Evolutionary conservation across 2,113 vertebrate species (phyloP).

Genomic region (Nesogale talazaci): DNA sequence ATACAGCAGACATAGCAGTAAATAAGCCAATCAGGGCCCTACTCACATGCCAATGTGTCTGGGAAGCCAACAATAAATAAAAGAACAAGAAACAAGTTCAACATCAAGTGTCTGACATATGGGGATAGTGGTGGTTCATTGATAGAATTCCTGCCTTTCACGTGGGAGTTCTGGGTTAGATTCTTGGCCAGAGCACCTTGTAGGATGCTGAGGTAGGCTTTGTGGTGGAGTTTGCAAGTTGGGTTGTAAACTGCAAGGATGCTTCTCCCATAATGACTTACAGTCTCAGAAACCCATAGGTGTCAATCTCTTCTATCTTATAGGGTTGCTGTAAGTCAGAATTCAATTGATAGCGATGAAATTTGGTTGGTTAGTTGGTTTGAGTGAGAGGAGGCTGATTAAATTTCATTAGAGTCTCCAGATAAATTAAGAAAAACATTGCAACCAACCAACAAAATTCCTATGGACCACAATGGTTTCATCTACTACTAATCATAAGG

Average conservation of each 20-base stretch:
- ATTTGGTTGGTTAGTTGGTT: no score
- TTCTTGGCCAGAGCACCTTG: not conserved
- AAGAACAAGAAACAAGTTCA: not conserved
- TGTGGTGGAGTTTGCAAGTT: not conserved
- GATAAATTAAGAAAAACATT: not conserved
- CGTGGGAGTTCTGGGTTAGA: not conserved
- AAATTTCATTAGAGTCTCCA: not conserved
- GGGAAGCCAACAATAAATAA: fast-evolving
- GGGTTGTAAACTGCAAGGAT: no score
- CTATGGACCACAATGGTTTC: not conserved
- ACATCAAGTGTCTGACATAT: no score
- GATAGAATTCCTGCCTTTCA: not conserved
- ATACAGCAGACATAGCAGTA: not conserved
- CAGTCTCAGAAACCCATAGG: no score
- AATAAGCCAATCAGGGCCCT: not conserved
- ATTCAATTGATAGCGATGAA: no score
- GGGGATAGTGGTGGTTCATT: not conserved
- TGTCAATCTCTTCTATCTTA: no score
- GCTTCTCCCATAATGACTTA: no score
- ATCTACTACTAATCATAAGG: not conserved
- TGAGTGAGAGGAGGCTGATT: not conserved
- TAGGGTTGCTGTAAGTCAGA: no score
- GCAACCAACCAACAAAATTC: not conserved
- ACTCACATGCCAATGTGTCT: fast-evolving
- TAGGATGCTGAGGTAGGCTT: not conserved